These are phyloP conservation scores for Tetramorium parvispinum DNA, from an alignment of 1,140 invertebrate species.

Conservation along the genomic window DNA sequence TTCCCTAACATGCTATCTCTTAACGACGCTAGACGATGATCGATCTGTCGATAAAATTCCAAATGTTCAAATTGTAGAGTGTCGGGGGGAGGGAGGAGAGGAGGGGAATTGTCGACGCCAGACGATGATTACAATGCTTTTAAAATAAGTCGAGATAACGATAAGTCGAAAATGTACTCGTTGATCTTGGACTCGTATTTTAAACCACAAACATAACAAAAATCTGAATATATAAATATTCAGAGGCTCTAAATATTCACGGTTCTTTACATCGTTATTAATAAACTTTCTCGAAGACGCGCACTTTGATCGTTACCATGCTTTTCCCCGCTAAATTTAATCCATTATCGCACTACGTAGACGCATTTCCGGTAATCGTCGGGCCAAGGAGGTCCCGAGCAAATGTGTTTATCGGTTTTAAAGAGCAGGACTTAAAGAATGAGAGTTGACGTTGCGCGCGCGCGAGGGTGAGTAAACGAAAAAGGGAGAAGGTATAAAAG, in stretches of 20 bases:
- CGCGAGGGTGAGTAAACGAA: conserved; percentile 16
- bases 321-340: conserved; percentile 36
- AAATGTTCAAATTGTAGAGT: background rate
- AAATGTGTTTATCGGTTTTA: conserved; percentile 72
- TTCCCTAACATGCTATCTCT: background rate
- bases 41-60: conserved; percentile 45
- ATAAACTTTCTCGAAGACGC: conserved; percentile 13
- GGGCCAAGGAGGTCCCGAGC: conserved; percentile 40
- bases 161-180: background rate
- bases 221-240: background rate
- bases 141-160: background rate
- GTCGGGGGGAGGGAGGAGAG: too few relatives aligned
- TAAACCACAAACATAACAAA: background rate
- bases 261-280: background rate
- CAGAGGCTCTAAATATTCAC: background rate
- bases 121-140: background rate
- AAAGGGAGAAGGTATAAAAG: conserved; percentile 30
- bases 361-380: conserved; percentile 61
- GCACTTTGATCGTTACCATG: conserved; percentile 29
- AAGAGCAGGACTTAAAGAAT: conserved; percentile 33
- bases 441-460: conserved; percentile 15
- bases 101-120: background rate
- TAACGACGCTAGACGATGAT: conserved; percentile 27
- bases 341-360: conserved; percentile 24
- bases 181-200: background rate